These are phyloP conservation scores for Procapra przewalskii DNA, from an alignment of 2,113 vertebrate species.

Conservation along the genomic window DNA sequence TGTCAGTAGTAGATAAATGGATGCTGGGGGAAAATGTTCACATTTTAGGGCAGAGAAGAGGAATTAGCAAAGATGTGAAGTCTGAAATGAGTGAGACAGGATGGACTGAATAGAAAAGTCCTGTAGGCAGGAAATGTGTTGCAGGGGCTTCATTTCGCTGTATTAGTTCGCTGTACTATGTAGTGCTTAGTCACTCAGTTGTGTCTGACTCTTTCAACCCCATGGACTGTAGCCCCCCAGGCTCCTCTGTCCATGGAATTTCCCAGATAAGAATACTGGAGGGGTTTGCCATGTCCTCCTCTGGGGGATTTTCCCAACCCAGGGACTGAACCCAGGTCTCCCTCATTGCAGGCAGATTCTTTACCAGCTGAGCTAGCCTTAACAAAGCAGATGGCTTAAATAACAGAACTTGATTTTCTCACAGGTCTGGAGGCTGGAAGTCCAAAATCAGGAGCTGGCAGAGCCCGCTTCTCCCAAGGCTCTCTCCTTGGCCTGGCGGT, in stretches of 20 bases:
- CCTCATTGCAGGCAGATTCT: neutral
- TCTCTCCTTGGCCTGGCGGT: neutral
- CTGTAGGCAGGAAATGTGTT: neutral
- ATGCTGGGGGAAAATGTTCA: neutral
- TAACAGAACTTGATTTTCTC: neutral
- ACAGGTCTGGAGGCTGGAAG: neutral
- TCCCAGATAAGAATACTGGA: neutral
- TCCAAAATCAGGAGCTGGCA: neutral
- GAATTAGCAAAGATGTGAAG: neutral
- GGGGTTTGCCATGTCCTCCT: neutral
- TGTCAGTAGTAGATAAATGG: neutral
- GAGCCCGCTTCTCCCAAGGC: neutral
- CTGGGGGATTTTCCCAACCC: neutral
- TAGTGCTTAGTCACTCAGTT: neutral
- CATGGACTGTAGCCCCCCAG: neutral
- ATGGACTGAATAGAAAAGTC: neutral
- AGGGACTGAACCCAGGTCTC: neutral
- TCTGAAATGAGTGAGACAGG: neutral
- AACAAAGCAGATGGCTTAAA: neutral
- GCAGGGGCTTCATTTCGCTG: neutral
- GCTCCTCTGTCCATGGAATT: neutral
- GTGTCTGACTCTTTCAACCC: neutral
- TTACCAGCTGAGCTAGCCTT: neutral
- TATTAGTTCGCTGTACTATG: accelerated
- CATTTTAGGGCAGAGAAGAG: neutral